Evolutionary conservation across 53 echinoderm and acorn worm genomes (phyloP), one percentile per base, ranked within the genome.

Genomic region (Paracentrotus lividus): DNA sequence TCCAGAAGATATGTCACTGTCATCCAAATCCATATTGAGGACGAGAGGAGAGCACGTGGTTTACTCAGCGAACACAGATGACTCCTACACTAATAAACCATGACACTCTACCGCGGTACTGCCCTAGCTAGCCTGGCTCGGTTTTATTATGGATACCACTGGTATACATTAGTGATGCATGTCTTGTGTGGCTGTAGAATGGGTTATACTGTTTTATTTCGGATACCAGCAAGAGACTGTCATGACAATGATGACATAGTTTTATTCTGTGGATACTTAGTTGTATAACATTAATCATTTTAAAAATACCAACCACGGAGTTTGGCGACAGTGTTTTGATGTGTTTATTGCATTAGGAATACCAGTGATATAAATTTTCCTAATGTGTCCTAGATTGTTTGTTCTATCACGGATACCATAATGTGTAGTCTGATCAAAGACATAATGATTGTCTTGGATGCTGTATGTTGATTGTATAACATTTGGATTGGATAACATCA

Each of bases 71-170:
- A 72, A 40, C 27, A 40, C 18, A 72, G 18, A 26, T n/a, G 26
- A 81, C 26, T 47, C 81, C 6, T 7, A 81, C 81, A 81, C 45
- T 45, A 81, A 81, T 81, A n/a, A 81, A 81, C 45, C 38, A 45
- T 45, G 81, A 44, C 81, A 81, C 26, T 81, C 4, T 47, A 81
- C 81, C 81, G 81, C 47, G 47, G 10, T 27, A 81, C 8, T 81
- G 5, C 47, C n/a, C 81, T 72, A 40, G 38, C 23, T 47, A 40
- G 38, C 23, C 81, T n/a, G 47, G 26, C 26, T 81, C n/a, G n/a
- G n/a, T 81, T 44, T 24, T 67, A 67, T 67, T 31, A 67, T 33
- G 32, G 26, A 67, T 24, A 33, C 67, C n/a, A n/a, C n/a, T n/a
- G n/a, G n/a, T n/a, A n/a, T n/a, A n/a, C n/a, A n/a, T n/a, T n/a